Base-by-base conservation (phyloP, 2,888 invertebrate genomes). In the Andrena marginata region DNA sequence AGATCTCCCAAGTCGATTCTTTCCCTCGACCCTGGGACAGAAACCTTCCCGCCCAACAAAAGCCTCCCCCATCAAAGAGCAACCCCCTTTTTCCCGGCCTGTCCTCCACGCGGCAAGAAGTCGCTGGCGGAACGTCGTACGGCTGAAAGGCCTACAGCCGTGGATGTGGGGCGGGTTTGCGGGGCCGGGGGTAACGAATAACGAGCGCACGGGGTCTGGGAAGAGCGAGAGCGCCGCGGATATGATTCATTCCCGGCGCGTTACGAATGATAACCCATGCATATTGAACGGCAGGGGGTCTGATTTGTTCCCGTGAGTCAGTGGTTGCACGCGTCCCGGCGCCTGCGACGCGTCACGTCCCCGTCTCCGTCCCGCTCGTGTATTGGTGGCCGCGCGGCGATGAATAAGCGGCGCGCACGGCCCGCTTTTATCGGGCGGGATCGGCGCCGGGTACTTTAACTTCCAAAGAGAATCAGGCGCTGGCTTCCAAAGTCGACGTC, bases 201-300 rank as follows among this genome's bases (percentile, higher is more conserved):
- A 89, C 85, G 84, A 85, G 87, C 85, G 74, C 56, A 26, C 56
- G 5, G 10, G 54, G 65, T 68, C 56, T 63, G 73, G 42, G 77
- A 74, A 73, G 42, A 42, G 42, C 42, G 42, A 42, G 42, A 42
- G 16, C 82, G 51, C 70, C 80, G 67, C 82, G 80, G 80, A 85
- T 87, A 89, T 91, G 91, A 91, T 91, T 91, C 90, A 91, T 90
- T 89, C 88, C 77, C 62, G 78, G 75, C 75, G 82, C 85, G 88
- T 87, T 85, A 86, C 84, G 84, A 90, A 88, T 91, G 91, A 90
- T 91, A 91, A 88, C 91, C 91, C 91, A 90, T 92, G 90, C 91
- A 92, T 92, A 92, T 92, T 89, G 90, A 92, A 90, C 90, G 86
- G 60, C 72, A 72, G 84, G 88, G 88, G 87, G 89, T 83, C 80